These are phyloP conservation scores for human (Homo sapiens) DNA, from an alignment of 2,113 vertebrate genomes.

Conservation along the genomic window DNA sequence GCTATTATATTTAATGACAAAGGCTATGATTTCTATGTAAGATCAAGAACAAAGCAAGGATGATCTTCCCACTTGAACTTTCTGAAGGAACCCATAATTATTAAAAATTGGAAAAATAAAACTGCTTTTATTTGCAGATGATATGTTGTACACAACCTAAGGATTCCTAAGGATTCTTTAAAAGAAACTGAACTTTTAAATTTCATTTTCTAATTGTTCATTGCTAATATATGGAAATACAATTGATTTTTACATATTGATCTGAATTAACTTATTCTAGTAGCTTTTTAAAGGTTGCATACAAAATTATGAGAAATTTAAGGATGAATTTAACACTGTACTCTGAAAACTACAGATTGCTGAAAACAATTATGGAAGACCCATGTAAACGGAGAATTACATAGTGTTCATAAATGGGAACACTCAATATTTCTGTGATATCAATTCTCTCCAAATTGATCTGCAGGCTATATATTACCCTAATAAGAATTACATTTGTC, in stretches of 20 bases:
- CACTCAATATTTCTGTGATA: not conserved
- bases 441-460: not conserved
- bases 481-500: not conserved
- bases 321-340: not conserved
- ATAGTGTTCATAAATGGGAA: not conserved
- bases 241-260: no score
- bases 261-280: no score
- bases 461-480: not conserved
- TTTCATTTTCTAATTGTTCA: no score
- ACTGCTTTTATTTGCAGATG: not conserved
- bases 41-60: not conserved
- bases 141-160: not conserved
- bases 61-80: not conserved
- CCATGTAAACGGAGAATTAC: not conserved
- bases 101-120: not conserved
- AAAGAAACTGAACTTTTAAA: no score
- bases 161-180: not conserved
- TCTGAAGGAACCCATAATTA: not conserved
- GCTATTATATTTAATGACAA: slow-evolving; percentile 32
- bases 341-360: not conserved
- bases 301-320: not conserved
- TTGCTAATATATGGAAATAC: no score
- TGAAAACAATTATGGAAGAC: not conserved
- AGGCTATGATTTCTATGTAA: not conserved
- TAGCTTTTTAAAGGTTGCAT: not conserved